Conservation (phyloP, 2,888 invertebrate genomes). For the Hemaris fuciformis region DNA sequence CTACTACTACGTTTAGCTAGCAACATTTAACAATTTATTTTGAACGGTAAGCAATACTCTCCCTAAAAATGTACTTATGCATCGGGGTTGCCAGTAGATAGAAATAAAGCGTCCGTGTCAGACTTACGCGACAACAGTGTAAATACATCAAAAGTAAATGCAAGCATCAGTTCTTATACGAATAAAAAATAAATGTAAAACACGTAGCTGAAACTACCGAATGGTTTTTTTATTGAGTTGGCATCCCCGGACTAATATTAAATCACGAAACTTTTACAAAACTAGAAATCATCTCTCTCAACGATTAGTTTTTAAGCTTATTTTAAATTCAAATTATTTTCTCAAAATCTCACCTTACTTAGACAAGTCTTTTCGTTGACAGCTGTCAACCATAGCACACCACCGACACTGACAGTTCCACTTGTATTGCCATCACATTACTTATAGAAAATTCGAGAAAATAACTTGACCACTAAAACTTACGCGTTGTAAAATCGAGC, state of each 20-base stretch:
- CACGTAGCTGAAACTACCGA: conserved; percentile 30
- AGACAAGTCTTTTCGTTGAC: neutral
- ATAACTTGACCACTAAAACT: conserved; percentile 4
- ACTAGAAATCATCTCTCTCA: conserved; percentile 74
- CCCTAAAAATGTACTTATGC: conserved; percentile 51
- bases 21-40: conserved; percentile 70
- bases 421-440: neutral
- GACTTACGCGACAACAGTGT: conserved; percentile 31
- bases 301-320: conserved; percentile 60
- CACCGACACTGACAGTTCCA: neutral
- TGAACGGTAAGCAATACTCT: conserved; percentile 70
- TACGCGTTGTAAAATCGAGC: conserved; percentile 11
- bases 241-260: conserved; percentile 55
- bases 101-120: conserved; percentile 50
- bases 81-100: conserved; percentile 53
- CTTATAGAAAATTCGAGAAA: conserved; percentile 10
- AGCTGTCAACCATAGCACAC: neutral
- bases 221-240: conserved; percentile 37
- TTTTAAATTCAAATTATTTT: conserved; percentile 38
- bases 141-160: conserved; percentile 66
- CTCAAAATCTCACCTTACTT: conserved; percentile 25
- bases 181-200: conserved; percentile 22
- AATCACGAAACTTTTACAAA: conserved; percentile 59
- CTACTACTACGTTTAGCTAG: conserved; percentile 59
- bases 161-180: conserved; percentile 59